Evolutionary conservation across 1,140 invertebrate species (phyloP), one percentile per base, ranked within the genome.

Genomic region (Anastatus disparis): DNA sequence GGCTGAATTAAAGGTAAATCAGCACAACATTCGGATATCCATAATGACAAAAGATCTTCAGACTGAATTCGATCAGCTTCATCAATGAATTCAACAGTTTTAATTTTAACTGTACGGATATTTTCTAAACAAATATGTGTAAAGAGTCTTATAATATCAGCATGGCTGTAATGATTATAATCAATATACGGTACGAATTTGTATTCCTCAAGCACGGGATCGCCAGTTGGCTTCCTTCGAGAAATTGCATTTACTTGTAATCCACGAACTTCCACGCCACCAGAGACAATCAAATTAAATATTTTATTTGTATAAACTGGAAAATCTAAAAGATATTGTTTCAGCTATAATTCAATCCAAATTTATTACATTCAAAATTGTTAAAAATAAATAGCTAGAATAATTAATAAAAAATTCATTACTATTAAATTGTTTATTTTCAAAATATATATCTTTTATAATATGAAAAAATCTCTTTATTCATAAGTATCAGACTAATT

Each of bases 241-340:
- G 93, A 88, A 42, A 96, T 95, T 7, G 91, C 89, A 73, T 91
- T 93, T 0, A 93, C 93, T 76, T 93, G 91, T 0, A 97, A 83
- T 52, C 94, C 95, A 70, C 90, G 88, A 24, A 96, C 89, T 84
- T 95, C 92, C 22, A 96, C 91, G 66, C 94, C 94, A 59, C 94
- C 94, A 71, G 91, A 90, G 2, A 53, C 61, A 79, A 87, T 50
- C 75, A 81, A 44, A 48, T 82, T 83, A 1, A 77, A 77, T 0
- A 85, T 82, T 46, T 85, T 85, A 35, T 86, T 82, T 3, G 85
- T 79, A 80, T 87, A 87, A 44, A 86, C 83, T 20, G 84, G 85
- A 22, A 86, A 83, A 22, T 62, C 75, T 76, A 46, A n/a, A 61
- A 73, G n/a, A n/a, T n/a, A n/a, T n/a, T n/a, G n/a, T n/a, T n/a